phyloP scores from a whole-genome alignment of 1,140 invertebrate species.

The Macrobrachium rosenbergii region DNA sequence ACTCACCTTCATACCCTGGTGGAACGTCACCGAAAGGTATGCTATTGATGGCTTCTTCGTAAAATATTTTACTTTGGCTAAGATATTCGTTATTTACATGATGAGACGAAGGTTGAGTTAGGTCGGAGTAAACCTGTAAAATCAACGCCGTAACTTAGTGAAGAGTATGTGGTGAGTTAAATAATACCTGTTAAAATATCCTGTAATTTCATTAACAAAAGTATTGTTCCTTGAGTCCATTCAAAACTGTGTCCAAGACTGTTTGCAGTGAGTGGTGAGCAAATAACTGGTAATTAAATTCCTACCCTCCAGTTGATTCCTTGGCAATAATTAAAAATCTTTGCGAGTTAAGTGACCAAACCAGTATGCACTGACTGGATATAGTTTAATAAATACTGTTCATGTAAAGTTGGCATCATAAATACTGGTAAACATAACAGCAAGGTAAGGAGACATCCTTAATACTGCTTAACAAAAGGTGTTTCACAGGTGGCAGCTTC shows the following conservation, averaged over 20 bases:
- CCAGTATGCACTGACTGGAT: neutral
- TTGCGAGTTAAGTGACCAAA: no score
- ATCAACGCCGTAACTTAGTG: neutral
- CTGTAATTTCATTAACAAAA: no score
- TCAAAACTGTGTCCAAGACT: no score
- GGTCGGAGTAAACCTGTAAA: slow-evolving; percentile 70
- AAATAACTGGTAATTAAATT: no score
- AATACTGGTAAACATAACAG: no score
- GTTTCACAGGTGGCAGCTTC: no score
- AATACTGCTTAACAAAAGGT: no score
- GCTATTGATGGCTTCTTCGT: slow-evolving; percentile 83
- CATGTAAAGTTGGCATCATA: neutral
- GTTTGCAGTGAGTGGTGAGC: no score
- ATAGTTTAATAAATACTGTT: neutral
- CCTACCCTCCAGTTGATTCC: no score
- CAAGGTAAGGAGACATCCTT: no score
- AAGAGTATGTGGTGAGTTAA: neutral
- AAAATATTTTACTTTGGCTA: slow-evolving; percentile 80
- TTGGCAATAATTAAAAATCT: no score
- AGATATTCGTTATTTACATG: slow-evolving; percentile 74
- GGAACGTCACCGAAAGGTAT: slow-evolving; percentile 86
- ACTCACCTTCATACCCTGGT: slow-evolving; percentile 79
- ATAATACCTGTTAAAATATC: neutral
- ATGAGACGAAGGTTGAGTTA: slow-evolving; percentile 68
- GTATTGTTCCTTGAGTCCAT: no score